phyloP scores from a whole-genome alignment of 2,888 invertebrate genomes.

The Smittia aterrima region DNA sequence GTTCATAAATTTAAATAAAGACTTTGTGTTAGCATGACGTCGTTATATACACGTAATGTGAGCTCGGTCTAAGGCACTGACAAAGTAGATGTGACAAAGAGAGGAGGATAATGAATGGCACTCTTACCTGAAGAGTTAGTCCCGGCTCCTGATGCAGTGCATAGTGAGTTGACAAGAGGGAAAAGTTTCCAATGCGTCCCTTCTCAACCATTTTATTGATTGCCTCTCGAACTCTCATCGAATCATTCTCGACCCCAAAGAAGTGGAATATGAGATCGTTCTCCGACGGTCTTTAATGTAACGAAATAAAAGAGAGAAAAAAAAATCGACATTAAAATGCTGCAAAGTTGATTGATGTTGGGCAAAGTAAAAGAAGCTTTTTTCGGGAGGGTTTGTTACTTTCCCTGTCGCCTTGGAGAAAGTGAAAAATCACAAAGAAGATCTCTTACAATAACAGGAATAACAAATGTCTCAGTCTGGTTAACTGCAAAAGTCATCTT shows the following conservation, averaged over 20 bases:
- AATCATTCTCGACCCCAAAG: slow-evolving; percentile 53
- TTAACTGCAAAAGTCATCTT: background rate
- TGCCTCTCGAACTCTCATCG: slow-evolving; percentile 53
- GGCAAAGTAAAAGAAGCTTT: background rate
- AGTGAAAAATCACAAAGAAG: background rate
- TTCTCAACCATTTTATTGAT: slow-evolving; percentile 61
- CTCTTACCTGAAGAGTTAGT: slow-evolving; percentile 65
- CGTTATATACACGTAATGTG: no score
- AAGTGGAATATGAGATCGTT: slow-evolving; percentile 58
- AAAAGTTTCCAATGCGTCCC: slow-evolving; percentile 61
- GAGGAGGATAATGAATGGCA: background rate
- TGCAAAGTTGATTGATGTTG: slow-evolving; percentile 1
- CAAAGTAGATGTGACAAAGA: background rate
- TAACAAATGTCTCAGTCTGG: background rate
- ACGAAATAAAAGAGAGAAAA: background rate
- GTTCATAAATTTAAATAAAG: slow-evolving; percentile 19
- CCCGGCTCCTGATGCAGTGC: slow-evolving; percentile 71
- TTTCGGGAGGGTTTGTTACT: background rate
- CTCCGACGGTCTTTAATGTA: slow-evolving; percentile 50
- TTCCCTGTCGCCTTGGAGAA: no score
- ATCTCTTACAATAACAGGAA: background rate
- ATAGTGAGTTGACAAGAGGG: slow-evolving; percentile 64
- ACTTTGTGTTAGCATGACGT: no score
- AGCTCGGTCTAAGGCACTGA: no score
- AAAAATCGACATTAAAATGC: background rate